Evolutionary conservation across 2,888 invertebrate species (phyloP).

Genomic region (Stenoptilia bipunctidactyla): DNA sequence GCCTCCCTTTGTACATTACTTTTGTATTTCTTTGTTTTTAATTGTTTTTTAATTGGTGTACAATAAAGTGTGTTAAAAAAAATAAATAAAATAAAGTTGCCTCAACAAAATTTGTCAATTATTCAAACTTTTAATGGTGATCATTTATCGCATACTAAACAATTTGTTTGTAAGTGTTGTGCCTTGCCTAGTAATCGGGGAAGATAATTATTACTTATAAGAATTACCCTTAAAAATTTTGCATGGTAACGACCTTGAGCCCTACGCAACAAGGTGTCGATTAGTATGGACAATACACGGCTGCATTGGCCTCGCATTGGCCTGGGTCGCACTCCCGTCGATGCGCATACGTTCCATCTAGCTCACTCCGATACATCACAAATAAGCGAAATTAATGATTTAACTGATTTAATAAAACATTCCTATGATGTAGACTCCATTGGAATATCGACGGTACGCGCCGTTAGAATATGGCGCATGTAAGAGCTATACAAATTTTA

Average conservation of each 20-base stretch:
- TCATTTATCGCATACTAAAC: slow-evolving; percentile 9
- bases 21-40: no score
- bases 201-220: slow-evolving; percentile 16
- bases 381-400: slow-evolving; percentile 4
- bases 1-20: no score
- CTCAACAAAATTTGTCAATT: slow-evolving; percentile 12
- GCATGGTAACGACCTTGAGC: slow-evolving; percentile 11
- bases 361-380: slow-evolving; percentile 7
- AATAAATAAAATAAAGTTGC: no score
- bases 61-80: no score
- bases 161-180: slow-evolving; percentile 12
- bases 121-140: slow-evolving; percentile 9
- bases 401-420: slow-evolving; percentile 14
- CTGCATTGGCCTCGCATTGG: slow-evolving; percentile 8
- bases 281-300: slow-evolving; percentile 16
- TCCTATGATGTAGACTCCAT: slow-evolving; percentile 17
- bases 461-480: slow-evolving; percentile 15
- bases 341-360: slow-evolving; percentile 10
- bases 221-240: slow-evolving; percentile 13
- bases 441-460: slow-evolving; percentile 15
- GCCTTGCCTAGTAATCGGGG: slow-evolving; percentile 14
- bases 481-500: slow-evolving; percentile 14
- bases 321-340: slow-evolving; percentile 11
- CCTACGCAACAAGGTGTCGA: slow-evolving; percentile 13
- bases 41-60: no score